Percentiles rank a stretch among this genome's conserved stretches.
Conservation (phyloP, 2,113 vertebrate species). For the Python bivittatus region DNA sequence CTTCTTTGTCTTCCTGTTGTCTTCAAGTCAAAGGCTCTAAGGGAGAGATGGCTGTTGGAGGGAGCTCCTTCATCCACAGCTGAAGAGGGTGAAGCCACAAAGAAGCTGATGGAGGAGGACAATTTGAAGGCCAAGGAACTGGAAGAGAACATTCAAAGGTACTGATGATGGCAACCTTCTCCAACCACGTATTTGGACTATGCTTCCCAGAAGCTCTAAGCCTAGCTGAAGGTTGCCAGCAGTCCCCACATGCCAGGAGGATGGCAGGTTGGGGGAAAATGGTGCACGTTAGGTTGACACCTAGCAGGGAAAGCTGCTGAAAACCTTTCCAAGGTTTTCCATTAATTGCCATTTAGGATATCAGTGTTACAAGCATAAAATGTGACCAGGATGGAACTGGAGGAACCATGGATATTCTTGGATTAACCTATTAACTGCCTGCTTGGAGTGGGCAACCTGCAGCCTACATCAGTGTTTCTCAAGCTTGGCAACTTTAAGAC, state of each 20-base stretch:
- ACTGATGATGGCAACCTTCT: slow-evolving; percentile 9
- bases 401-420: not conserved
- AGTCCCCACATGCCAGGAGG: not conserved
- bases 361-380: too few species aligned
- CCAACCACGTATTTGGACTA: not conserved
- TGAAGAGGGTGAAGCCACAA: slow-evolving; percentile 81
- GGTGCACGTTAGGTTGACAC: not conserved
- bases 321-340: not conserved
- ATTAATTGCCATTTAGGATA: too few species aligned
- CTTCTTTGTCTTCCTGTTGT: not conserved
- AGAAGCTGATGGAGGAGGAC: slow-evolving; percentile 85
- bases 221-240: not conserved
- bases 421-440: not conserved
- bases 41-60: slow-evolving; percentile 93
- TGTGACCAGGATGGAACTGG: not conserved
- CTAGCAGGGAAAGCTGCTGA: not conserved
- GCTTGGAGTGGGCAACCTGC: not conserved
- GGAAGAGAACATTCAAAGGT: slow-evolving; percentile 89
- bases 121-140: slow-evolving; percentile 81
- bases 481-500: too few species aligned
- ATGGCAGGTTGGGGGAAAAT: not conserved
- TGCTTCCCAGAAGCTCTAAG: not conserved
- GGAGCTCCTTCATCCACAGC: slow-evolving; percentile 81
- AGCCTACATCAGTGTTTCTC: not conserved
- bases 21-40: slow-evolving; percentile 86